Evolutionary conservation across 2,797 vertebrate genomes (phyloP).

Genomic region (Falco berigora): DNA sequence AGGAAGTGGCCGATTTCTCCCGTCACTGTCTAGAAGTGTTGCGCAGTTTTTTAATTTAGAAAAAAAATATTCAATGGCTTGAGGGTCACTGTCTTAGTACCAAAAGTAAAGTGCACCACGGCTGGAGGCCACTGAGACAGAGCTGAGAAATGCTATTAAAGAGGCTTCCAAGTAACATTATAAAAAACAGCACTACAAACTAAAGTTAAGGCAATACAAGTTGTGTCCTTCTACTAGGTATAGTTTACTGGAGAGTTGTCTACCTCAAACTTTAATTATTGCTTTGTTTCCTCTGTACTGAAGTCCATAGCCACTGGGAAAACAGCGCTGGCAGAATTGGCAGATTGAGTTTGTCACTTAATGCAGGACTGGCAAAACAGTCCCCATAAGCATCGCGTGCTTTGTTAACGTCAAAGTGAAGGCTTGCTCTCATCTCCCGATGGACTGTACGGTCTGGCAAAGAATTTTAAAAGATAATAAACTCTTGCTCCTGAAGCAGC

Average conservation of each 20-base stretch:
- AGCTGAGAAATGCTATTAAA: not conserved
- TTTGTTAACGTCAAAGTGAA: not conserved
- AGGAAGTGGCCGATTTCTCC: not conserved
- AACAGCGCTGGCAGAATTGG: conserved; percentile 56
- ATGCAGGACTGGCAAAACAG: not conserved
- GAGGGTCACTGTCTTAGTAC: conserved; percentile 66
- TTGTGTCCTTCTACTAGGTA: not conserved
- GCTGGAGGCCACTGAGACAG: conserved; percentile 13
- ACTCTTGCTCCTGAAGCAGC: conserved; percentile 47
- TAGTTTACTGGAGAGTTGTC: conserved; percentile 7
- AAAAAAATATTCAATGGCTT: not conserved
- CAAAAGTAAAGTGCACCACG: conserved; percentile 73
- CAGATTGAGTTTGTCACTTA: conserved; percentile 14
- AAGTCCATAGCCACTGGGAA: conserved; percentile 29
- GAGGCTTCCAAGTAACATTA: not conserved
- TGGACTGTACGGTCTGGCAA: not conserved
- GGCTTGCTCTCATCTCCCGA: not conserved
- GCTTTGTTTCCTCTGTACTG: conserved; percentile 61
- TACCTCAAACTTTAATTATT: conserved; percentile 57
- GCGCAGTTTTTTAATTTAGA: not conserved
- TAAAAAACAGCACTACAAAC: conserved; percentile 8
- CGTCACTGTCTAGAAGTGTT: not conserved
- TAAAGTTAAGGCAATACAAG: conserved; percentile 52
- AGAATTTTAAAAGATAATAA: not conserved
- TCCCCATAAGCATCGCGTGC: not conserved